phyloP scores from a whole-genome alignment of 2,797 vertebrate genomes.

The Phyllotis vaccarum region DNA sequence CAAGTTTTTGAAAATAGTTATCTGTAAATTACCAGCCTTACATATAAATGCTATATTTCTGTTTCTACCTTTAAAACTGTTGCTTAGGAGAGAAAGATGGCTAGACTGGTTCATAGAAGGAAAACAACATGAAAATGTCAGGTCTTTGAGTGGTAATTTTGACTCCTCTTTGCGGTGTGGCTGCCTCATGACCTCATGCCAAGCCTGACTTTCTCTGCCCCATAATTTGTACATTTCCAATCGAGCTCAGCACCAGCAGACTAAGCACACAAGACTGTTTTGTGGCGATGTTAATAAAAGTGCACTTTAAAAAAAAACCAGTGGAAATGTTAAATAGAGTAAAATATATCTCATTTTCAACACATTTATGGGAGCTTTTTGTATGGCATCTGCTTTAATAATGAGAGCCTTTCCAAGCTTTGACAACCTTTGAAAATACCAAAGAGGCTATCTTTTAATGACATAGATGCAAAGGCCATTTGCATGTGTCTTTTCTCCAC shows the following conservation, averaged over 20 bases:
- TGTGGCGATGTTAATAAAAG: conserved; percentile 62
- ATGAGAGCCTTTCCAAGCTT: not conserved
- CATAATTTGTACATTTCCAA: conserved; percentile 56
- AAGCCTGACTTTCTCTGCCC: not conserved
- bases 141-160: conserved; percentile 48
- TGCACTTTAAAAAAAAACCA: conserved; percentile 68
- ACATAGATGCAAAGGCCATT: not conserved
- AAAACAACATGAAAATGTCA: conserved; percentile 63
- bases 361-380: conserved; percentile 11
- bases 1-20: conserved; percentile 40
- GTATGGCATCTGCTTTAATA: not conserved
- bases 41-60: conserved; percentile 38
- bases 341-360: conserved; percentile 32
- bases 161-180: not conserved
- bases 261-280: not conserved
- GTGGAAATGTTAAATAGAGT: conserved; percentile 67
- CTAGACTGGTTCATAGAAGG: not conserved
- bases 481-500: not conserved
- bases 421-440: conserved; percentile 62
- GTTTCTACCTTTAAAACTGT: not conserved
- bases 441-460: not conserved
- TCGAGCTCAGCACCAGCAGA: not conserved
- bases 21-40: conserved; percentile 36
- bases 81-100: conserved; percentile 26
- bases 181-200: not conserved